These are phyloP conservation scores for Rhabdomys dilectus DNA, from an alignment of 2,113 vertebrate genomes.

Conservation along the genomic window DNA sequence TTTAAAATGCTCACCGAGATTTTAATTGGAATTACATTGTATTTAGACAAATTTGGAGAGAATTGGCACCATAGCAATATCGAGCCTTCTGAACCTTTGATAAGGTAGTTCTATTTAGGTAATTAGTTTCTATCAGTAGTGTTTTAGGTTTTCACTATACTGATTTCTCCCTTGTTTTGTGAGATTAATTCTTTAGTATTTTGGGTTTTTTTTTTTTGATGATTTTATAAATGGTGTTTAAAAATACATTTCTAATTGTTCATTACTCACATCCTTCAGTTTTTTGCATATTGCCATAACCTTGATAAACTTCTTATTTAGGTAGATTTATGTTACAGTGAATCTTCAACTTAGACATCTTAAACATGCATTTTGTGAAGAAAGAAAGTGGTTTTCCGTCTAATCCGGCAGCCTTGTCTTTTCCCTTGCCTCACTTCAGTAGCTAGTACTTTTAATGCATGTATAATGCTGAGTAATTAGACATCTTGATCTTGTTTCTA, in stretches of 20 bases:
- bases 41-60: constrained; percentile 14
- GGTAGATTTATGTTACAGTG: not conserved
- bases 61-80: not conserved
- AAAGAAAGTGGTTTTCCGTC: constrained; percentile 13
- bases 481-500: constrained; percentile 39
- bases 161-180: constrained; percentile 2
- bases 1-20: not conserved
- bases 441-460: not conserved
- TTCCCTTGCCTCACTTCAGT: not conserved
- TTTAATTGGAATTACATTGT: constrained; percentile 44
- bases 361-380: not conserved
- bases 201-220: constrained; percentile 35
- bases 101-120: not conserved
- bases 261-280: not conserved
- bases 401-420: not conserved
- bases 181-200: constrained; percentile 19
- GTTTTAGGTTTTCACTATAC: not conserved
- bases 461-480: not conserved
- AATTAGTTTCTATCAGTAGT: constrained; percentile 3
- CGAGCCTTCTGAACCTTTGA: not conserved
- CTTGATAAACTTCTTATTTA: not conserved
- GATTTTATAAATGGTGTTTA: constrained; percentile 12
- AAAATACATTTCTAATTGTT: constrained; percentile 5
- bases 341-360: constrained; percentile 25
- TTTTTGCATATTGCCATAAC: not conserved